A percentile compares a stretch with the other conserved stretches of the same genome.
Evolutionary conservation across 2,888 invertebrate genomes (phyloP).

Genomic region (Drosophila peninsularis): DNA sequence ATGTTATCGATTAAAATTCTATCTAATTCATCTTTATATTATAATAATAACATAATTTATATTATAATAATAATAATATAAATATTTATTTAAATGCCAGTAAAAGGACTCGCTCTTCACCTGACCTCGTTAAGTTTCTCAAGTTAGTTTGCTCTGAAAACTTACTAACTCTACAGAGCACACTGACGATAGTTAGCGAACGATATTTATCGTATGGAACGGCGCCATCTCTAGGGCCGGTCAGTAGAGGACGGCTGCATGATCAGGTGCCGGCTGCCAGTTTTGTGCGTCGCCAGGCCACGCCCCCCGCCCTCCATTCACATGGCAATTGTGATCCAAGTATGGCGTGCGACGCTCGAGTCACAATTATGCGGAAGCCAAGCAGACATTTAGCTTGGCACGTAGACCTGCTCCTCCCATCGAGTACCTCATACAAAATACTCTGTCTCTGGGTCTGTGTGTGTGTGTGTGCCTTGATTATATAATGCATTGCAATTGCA

Average conservation of each 20-base stretch:
- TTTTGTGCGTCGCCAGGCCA: background rate
- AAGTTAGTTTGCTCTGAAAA: too few species aligned
- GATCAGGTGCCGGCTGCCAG: background rate
- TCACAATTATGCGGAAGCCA: constrained; percentile 47
- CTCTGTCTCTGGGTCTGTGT: background rate
- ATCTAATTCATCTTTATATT: too few species aligned
- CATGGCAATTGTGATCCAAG: constrained; percentile 40
- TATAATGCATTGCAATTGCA: constrained; percentile 23
- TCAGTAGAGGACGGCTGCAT: background rate
- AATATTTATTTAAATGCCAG: too few species aligned
- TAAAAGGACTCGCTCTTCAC: too few species aligned
- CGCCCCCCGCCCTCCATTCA: background rate
- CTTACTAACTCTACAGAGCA: too few species aligned
- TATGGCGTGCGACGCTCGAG: constrained; percentile 34
- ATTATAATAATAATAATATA: too few species aligned
- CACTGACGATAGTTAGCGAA: too few species aligned
- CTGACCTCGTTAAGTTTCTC: too few species aligned
- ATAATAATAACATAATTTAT: too few species aligned
- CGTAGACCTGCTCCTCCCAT: constrained; percentile 17
- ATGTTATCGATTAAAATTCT: too few species aligned
- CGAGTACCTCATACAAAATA: background rate
- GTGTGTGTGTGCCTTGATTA: constrained; percentile 13
- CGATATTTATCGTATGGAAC: too few species aligned
- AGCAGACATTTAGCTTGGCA: constrained; percentile 39
- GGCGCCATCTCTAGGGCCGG: too few species aligned